Conservation (phyloP, 1,140 invertebrate genomes). For the Theocolax elegans region DNA sequence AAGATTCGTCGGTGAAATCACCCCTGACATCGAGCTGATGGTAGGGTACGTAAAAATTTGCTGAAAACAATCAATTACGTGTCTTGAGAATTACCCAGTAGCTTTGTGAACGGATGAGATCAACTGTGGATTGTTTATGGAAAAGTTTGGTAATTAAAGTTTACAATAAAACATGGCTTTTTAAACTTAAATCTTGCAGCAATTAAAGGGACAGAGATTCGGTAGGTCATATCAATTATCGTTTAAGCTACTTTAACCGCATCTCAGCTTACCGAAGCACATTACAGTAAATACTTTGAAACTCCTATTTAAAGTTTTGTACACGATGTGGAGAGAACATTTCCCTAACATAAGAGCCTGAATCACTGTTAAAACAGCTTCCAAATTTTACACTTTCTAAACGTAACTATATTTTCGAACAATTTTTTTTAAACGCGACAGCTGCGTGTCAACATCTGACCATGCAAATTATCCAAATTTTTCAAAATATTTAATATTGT, state of each 20-base stretch:
- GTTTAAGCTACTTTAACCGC: constrained; percentile 36
- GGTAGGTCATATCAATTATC: constrained; percentile 30
- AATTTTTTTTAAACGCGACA: too few relatives aligned
- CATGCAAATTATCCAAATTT: too few relatives aligned
- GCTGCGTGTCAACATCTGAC: too few relatives aligned
- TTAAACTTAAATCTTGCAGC: not conserved
- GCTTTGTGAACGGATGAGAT: too few relatives aligned
- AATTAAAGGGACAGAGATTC: constrained; percentile 3
- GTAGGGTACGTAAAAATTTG: constrained; percentile 92
- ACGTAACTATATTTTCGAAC: not conserved
- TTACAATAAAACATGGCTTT: not conserved
- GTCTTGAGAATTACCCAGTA: too few relatives aligned
- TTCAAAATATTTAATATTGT: too few relatives aligned
- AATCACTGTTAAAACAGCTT: constrained; percentile 14
- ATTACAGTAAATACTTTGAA: constrained; percentile 40
- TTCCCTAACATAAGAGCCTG: constrained; percentile 8
- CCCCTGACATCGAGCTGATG: constrained; percentile 84
- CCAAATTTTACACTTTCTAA: constrained; percentile 21
- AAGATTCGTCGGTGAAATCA: constrained; percentile 90
- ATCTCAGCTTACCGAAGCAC: constrained; percentile 6
- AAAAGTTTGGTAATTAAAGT: not conserved
- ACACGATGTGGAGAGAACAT: constrained; percentile 15
- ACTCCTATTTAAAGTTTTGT: constrained; percentile 39
- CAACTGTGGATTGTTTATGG: too few relatives aligned
- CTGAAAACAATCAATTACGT: too few relatives aligned